These are phyloP conservation scores for Zeugodacus cucurbitae DNA, from an alignment of 1,140 invertebrate genomes.

Conservation along the genomic window DNA sequence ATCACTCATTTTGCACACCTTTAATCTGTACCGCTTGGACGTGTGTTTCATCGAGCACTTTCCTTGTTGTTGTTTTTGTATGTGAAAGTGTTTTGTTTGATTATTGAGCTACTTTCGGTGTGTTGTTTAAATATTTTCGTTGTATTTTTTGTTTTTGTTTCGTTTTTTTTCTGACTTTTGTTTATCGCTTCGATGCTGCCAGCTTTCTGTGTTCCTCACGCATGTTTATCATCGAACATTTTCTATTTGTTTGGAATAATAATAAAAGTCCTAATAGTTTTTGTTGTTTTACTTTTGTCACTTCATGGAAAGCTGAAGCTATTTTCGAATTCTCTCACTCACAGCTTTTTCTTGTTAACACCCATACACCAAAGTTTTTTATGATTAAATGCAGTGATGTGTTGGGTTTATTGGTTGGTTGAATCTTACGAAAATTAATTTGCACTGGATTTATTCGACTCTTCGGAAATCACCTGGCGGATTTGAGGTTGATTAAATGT, in stretches of 20 bases:
- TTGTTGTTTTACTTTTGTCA: not conserved
- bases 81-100: not conserved
- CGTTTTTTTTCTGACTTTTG: not conserved
- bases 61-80: not conserved
- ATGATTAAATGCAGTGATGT: no score
- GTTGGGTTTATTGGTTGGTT: no score
- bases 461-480: no score
- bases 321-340: not conserved
- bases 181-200: not conserved
- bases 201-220: not conserved
- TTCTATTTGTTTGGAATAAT: slow-evolving; percentile 1
- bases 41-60: not conserved
- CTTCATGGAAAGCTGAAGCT: not conserved
- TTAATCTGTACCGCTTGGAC: not conserved
- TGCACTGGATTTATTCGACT: no score
- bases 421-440: no score
- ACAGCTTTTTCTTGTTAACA: not conserved
- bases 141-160: not conserved
- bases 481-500: no score
- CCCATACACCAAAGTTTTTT: not conserved
- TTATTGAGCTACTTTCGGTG: not conserved
- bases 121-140: not conserved
- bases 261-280: not conserved
- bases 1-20: not conserved
- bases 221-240: not conserved